Conservation (phyloP, 1,140 invertebrate genomes). For the Drosophila insularis region DNA sequence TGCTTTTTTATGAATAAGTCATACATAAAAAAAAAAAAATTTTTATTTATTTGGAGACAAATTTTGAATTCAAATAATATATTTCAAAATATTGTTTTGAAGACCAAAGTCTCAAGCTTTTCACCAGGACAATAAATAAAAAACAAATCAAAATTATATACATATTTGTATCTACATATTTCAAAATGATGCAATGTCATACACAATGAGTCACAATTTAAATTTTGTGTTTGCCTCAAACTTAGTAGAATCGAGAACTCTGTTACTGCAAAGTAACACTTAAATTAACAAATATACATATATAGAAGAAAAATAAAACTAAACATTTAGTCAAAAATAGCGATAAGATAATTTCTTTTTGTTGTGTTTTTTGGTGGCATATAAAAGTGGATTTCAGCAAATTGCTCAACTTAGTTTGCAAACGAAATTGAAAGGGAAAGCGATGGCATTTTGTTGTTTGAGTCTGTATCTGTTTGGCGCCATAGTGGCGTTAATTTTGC, state of each 20-base stretch:
- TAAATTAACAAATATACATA: not conserved
- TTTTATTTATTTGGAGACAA: too few species aligned
- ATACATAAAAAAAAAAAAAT: too few species aligned
- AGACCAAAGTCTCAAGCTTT: too few species aligned
- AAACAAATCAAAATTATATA: too few species aligned
- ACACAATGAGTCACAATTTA: not conserved
- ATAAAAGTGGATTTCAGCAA: not conserved
- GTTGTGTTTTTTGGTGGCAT: not conserved
- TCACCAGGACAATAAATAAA: too few species aligned
- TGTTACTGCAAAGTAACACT: not conserved
- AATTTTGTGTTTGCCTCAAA: not conserved
- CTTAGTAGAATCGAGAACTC: not conserved
- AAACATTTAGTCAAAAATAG: not conserved
- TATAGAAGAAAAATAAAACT: not conserved
- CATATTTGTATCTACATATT: too few species aligned
- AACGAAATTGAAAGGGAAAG: not conserved
- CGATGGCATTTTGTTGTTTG: constrained; percentile 1
- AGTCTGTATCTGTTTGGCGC: constrained; percentile 18
- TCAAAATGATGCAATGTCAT: not conserved
- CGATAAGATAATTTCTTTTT: not conserved
- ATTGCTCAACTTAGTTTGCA: not conserved
- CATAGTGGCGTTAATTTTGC: constrained; percentile 3
- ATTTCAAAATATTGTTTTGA: too few species aligned
- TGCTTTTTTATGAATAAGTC: too few species aligned
- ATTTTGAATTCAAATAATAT: too few species aligned